Evolutionary conservation across 1,140 invertebrate genomes (phyloP).

Genomic region (Sinonovacula constricta): DNA sequence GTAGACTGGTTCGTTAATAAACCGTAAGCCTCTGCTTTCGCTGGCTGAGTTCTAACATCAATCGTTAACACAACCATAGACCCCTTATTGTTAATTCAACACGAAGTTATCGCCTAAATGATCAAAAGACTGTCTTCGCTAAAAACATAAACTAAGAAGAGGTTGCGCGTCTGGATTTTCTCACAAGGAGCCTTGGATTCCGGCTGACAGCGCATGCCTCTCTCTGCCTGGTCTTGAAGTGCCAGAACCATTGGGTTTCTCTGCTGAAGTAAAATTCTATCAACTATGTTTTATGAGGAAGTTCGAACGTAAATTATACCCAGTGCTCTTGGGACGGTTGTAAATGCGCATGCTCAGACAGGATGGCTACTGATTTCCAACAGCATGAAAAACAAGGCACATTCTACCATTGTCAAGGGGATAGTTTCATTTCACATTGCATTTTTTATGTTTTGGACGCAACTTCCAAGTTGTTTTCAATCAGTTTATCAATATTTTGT

Average conservation of each 20-base stretch:
- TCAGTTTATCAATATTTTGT: too few species aligned
- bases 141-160: slow-evolving; percentile 50
- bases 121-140: slow-evolving; percentile 44
- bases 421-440: too few species aligned
- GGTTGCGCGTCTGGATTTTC: slow-evolving; percentile 32
- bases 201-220: slow-evolving; percentile 29
- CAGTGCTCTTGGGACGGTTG: slow-evolving; percentile 1
- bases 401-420: too few species aligned
- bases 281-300: slow-evolving; percentile 18
- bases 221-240: not conserved
- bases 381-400: not conserved
- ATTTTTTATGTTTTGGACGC: too few species aligned
- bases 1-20: slow-evolving; percentile 40
- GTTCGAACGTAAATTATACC: slow-evolving; percentile 27
- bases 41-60: slow-evolving; percentile 37
- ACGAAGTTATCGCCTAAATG: slow-evolving; percentile 51
- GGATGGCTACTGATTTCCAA: slow-evolving; percentile 17
- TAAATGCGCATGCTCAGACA: slow-evolving; percentile 2
- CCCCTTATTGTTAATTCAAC: slow-evolving; percentile 50
- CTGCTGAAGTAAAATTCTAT: slow-evolving; percentile 8
- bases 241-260: slow-evolving; percentile 18
- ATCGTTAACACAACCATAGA: slow-evolving; percentile 29
- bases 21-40: slow-evolving; percentile 28
- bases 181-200: slow-evolving; percentile 50
- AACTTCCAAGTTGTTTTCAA: too few species aligned